These are phyloP conservation scores for Pelusios castaneus DNA, from an alignment of 2,113 vertebrate genomes.

Conservation along the genomic window DNA sequence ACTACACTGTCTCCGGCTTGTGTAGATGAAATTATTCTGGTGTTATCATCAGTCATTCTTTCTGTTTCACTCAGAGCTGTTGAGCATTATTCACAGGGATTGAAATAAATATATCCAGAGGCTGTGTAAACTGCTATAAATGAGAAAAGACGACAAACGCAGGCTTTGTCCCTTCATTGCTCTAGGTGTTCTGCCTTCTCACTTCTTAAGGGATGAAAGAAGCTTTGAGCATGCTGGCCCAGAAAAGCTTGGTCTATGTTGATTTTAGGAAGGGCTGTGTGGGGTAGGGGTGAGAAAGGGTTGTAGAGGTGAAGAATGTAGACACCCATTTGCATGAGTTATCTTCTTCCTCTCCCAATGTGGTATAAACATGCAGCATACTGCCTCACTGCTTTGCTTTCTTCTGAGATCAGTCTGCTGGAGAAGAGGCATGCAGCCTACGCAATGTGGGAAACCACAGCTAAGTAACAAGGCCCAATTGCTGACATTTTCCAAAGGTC, in stretches of 20 bases:
- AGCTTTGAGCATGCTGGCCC: rapidly evolving
- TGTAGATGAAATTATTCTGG: constrained; percentile 27
- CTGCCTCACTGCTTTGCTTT: no score
- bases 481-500: background rate
- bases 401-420: background rate
- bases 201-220: rapidly evolving
- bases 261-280: background rate
- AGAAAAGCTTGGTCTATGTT: rapidly evolving
- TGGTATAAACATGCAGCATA: no score
- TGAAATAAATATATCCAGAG: background rate
- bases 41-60: constrained; percentile 33
- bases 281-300: rapidly evolving
- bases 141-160: background rate
- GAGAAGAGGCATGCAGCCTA: background rate
- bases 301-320: background rate
- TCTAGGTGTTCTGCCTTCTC: background rate
- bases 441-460: background rate
- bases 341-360: background rate
- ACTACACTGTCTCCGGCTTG: background rate
- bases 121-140: background rate
- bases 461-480: background rate
- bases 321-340: background rate
- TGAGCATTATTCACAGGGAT: background rate
- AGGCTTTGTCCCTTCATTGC: background rate
- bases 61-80: background rate